Conservation (phyloP, 2,797 vertebrate species). For the Pangasius mekongensis region DNA sequence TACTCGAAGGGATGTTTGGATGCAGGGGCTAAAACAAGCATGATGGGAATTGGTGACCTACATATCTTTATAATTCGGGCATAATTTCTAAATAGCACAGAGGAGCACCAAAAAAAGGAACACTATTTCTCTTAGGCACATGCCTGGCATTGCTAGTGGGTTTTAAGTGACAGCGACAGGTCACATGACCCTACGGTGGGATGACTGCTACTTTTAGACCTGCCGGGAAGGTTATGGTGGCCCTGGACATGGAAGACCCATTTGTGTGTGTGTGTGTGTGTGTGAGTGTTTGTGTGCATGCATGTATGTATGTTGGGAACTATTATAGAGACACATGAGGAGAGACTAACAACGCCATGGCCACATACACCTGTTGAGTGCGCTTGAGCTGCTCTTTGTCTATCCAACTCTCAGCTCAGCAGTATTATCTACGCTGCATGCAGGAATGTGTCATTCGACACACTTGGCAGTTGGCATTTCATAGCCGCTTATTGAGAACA, state of each 20-base stretch:
- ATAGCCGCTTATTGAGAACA: neutral
- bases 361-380: constrained; percentile 23
- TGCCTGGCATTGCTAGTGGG: constrained; percentile 47
- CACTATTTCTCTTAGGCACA: constrained; percentile 14
- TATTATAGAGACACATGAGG: neutral
- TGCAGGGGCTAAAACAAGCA: constrained; percentile 51
- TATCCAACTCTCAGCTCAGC: neutral
- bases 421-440: neutral
- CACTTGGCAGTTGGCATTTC: constrained; percentile 9
- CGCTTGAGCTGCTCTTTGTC: neutral
- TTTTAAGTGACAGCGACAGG: constrained; percentile 42
- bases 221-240: constrained; percentile 50
- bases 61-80: constrained; percentile 66
- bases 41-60: constrained; percentile 67
- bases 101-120: constrained; percentile 50
- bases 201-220: constrained; percentile 70
- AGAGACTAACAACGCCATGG: neutral
- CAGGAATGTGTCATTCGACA: constrained; percentile 15
- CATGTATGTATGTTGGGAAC: neutral
- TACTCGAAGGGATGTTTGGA: constrained; percentile 21
- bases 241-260: constrained; percentile 40
- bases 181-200: constrained; percentile 21
- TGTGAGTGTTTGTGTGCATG: too few relatives aligned
- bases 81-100: constrained; percentile 61
- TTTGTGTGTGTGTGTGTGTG: neutral